A percentile compares a stretch with the other conserved stretches of the same genome.
Conservation (phyloP, 92 coral and sea anemone species). For the Muricea muricata region DNA sequence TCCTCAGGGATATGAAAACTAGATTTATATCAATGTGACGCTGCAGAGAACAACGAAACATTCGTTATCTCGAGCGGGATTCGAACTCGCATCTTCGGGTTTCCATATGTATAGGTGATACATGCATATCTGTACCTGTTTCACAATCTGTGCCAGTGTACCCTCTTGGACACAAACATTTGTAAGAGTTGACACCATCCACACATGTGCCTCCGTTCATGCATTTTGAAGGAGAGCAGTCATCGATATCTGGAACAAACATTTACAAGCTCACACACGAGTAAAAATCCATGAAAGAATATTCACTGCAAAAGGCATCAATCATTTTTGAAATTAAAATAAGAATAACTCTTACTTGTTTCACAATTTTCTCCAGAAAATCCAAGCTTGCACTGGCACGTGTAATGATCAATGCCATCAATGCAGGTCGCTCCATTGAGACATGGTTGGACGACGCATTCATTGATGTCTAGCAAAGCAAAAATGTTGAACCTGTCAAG, state of each 20-base stretch:
- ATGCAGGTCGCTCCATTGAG: conserved; percentile 42
- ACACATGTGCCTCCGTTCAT: conserved; percentile 8
- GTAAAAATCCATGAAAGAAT: no score
- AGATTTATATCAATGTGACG: no score
- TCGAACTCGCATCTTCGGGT: no score
- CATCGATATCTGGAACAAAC: conserved; percentile 15
- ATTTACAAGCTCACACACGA: no score
- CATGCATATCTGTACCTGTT: conserved; percentile 4
- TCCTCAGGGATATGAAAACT: no score
- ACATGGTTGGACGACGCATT: conserved; percentile 38
- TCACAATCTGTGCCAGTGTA: conserved; percentile 27
- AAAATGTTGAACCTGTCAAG: no score
- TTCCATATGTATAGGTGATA: no score
- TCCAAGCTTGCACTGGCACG: conserved; percentile 31
- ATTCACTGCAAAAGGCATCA: no score
- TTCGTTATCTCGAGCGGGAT: no score
- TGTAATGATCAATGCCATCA: conserved; percentile 19
- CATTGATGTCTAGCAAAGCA: conserved; percentile 27
- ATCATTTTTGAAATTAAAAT: background rate
- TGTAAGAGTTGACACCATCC: conserved; percentile 37
- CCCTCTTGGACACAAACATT: conserved; percentile 20
- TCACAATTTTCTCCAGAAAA: conserved; percentile 37
- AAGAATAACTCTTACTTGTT: background rate
- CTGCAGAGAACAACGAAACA: no score
- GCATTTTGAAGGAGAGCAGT: conserved; percentile 9